Percentiles rank a stretch among this genome's conserved stretches.
Conservation (phyloP, 2,113 vertebrate genomes). For the Panthera leo region DNA sequence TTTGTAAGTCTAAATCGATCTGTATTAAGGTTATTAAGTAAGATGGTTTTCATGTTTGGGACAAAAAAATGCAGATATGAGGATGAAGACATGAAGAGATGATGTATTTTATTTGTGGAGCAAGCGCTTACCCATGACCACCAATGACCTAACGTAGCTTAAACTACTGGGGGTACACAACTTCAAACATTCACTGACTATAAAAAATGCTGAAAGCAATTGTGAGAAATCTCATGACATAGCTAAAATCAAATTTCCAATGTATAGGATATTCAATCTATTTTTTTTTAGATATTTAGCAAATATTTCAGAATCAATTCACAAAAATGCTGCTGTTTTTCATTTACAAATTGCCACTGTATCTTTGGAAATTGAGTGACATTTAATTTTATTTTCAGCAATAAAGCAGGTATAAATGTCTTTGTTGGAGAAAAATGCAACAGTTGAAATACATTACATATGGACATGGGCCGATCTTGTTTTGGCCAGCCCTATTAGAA, state of each 20-base stretch:
- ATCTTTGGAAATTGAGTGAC: background rate
- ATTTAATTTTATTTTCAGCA: background rate
- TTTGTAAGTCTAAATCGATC: background rate
- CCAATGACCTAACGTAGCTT: background rate
- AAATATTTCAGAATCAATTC: conserved; percentile 24
- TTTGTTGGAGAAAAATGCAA: background rate
- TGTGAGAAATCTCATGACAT: background rate
- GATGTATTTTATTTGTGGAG: background rate
- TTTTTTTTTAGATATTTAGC: background rate
- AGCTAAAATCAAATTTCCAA: background rate
- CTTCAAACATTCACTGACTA: background rate
- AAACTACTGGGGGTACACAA: background rate
- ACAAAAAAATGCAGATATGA: background rate
- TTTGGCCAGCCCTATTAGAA: background rate
- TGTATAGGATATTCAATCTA: background rate
- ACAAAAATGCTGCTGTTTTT: background rate
- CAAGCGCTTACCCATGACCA: background rate
- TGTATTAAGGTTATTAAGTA: background rate
- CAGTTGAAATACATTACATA: background rate
- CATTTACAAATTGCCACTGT: background rate
- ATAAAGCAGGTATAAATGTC: background rate
- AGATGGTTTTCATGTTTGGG: background rate
- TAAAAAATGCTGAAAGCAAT: background rate
- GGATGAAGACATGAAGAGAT: background rate
- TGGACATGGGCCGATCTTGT: background rate